A percentile compares a stretch with the other conserved stretches of the same genome.
phyloP scores from a whole-genome alignment of 2,888 invertebrate species.

The Rotaria sp. region DNA sequence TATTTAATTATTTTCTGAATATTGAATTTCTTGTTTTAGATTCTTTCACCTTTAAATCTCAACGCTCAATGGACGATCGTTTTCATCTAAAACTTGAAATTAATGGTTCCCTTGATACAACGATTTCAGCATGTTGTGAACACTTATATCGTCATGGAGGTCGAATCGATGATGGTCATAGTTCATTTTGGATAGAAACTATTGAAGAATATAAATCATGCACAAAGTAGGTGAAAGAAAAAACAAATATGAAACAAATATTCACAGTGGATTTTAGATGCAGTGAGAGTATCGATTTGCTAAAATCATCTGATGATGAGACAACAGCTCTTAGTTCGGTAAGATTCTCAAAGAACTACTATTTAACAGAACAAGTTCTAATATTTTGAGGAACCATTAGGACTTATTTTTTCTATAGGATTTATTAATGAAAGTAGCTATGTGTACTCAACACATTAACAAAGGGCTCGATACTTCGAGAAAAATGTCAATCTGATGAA shows the following conservation, averaged over 20 bases:
- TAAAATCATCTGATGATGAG: background rate
- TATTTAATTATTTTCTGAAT: background rate
- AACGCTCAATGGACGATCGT: slow-evolving; percentile 55
- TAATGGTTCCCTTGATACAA: slow-evolving; percentile 53
- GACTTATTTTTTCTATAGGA: no score
- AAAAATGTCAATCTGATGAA: no score
- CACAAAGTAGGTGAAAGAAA: background rate
- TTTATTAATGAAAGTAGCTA: no score
- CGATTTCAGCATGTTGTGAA: slow-evolving; percentile 56
- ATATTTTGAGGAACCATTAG: no score
- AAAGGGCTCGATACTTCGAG: no score
- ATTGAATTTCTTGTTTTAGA: slow-evolving; percentile 45
- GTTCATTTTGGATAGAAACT: background rate
- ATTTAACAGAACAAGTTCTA: no score
- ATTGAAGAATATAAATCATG: background rate
- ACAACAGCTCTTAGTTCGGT: background rate
- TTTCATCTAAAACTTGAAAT: slow-evolving; percentile 55
- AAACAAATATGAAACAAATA: background rate
- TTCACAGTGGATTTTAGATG: background rate
- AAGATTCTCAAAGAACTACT: background rate
- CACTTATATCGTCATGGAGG: slow-evolving; percentile 48
- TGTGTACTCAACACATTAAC: no score
- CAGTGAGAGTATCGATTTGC: background rate
- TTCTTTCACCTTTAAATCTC: slow-evolving; percentile 52
- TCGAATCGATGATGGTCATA: background rate